Percentiles rank a stretch among this genome's conserved stretches.
These are phyloP conservation scores for Tachysurus fulvidraco DNA, from an alignment of 2,113 vertebrate genomes.

Conservation along the genomic window DNA sequence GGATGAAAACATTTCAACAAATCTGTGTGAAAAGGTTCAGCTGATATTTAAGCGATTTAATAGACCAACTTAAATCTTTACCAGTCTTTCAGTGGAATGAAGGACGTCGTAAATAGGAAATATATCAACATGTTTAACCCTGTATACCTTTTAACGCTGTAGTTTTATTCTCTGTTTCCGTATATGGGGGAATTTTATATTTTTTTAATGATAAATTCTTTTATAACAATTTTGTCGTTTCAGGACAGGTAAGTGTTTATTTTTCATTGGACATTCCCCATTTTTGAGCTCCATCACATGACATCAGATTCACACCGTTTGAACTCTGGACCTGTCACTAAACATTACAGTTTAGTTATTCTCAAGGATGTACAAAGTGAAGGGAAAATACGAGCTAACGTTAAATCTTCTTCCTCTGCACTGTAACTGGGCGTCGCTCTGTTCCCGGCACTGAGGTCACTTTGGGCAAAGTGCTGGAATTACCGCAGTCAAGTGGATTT, in stretches of 20 bases:
- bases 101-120: background rate
- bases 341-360: background rate
- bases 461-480: slow-evolving; percentile 47
- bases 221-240: background rate
- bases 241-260: background rate
- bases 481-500: slow-evolving; percentile 65
- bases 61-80: background rate
- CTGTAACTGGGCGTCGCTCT: background rate
- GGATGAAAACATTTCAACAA: background rate
- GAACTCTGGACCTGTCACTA: background rate
- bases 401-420: slow-evolving; percentile 42
- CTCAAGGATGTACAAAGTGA: background rate
- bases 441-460: slow-evolving; percentile 50
- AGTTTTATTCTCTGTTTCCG: background rate
- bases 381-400: background rate
- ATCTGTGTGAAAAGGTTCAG: background rate
- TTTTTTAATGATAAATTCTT: no score
- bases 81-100: background rate
- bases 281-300: background rate
- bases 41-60: background rate
- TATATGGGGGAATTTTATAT: no score
- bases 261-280: no score
- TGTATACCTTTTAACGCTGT: background rate
- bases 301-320: no score
- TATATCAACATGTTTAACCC: background rate